These are phyloP conservation scores for Mohoua ochrocephala DNA, from an alignment of 2,113 vertebrate genomes.

Conservation along the genomic window DNA sequence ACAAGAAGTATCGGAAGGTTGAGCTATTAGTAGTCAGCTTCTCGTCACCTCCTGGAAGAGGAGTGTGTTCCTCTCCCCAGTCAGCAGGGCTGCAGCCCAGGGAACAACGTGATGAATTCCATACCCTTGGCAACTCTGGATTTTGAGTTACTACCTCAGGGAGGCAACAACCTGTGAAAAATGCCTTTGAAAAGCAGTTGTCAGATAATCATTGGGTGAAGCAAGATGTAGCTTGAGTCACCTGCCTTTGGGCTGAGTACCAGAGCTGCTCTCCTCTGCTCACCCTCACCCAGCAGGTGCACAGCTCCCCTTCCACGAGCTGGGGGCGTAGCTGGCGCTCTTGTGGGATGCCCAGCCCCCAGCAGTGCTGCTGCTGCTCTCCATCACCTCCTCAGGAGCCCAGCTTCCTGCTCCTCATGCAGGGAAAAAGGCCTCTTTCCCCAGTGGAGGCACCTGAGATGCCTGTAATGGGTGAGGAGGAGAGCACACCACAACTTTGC, in stretches of 20 bases:
- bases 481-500: not conserved
- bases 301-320: not conserved
- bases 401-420: not conserved
- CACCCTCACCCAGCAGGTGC: not conserved
- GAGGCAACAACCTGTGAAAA: not conserved
- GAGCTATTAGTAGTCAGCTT: not conserved
- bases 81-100: not conserved
- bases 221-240: not conserved
- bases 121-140: not conserved
- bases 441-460: not conserved
- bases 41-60: not conserved
- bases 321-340: fast-evolving
- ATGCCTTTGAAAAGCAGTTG: not conserved
- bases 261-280: not conserved
- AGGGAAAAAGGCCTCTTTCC: not conserved
- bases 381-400: fast-evolving
- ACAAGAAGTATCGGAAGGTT: not conserved
- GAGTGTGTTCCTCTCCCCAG: not conserved
- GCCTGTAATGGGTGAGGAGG: too few relatives aligned
- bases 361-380: not conserved
- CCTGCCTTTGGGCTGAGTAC: not conserved
- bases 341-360: fast-evolving
- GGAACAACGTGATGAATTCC: not conserved
- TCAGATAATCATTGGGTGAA: not conserved
- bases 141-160: not conserved